Conservation (phyloP, 1,140 invertebrate species). For the Pinna nobilis region DNA sequence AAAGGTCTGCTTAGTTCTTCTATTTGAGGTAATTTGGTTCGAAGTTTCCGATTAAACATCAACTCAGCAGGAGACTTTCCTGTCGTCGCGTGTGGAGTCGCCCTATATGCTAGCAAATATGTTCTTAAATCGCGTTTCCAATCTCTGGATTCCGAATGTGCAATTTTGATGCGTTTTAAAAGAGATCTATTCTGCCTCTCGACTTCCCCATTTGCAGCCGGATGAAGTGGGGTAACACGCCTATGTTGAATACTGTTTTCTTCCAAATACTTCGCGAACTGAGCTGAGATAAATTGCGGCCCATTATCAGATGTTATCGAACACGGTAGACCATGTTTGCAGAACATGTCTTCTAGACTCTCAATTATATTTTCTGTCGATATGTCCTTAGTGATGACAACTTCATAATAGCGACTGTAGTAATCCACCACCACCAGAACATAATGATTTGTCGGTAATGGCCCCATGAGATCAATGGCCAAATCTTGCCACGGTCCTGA, state of each 20-base stretch:
- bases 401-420: conserved; percentile 43
- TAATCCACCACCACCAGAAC: conserved; percentile 46
- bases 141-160: conserved; percentile 36
- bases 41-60: conserved; percentile 38
- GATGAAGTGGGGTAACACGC: conserved; percentile 35
- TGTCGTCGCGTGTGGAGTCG: conserved; percentile 41
- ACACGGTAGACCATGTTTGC: conserved; percentile 39
- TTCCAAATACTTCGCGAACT: conserved; percentile 27
- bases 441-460: conserved; percentile 43
- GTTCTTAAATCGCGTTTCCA: conserved; percentile 45
- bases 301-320: conserved; percentile 39
- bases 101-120: conserved; percentile 42
- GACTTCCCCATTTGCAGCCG: conserved; percentile 50
- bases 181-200: conserved; percentile 47
- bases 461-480: conserved; percentile 44
- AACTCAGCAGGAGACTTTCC: conserved; percentile 41
- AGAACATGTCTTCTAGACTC: conserved; percentile 34
- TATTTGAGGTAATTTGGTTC: conserved; percentile 42
- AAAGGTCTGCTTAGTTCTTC: not conserved
- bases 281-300: conserved; percentile 34
- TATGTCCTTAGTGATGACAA: conserved; percentile 39
- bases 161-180: conserved; percentile 45
- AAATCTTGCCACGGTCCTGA: conserved; percentile 49
- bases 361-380: conserved; percentile 24
- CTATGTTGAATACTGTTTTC: conserved; percentile 16